These are phyloP conservation scores for Helicoverpa armigera DNA, from an alignment of 1,140 invertebrate species.

Conservation along the genomic window DNA sequence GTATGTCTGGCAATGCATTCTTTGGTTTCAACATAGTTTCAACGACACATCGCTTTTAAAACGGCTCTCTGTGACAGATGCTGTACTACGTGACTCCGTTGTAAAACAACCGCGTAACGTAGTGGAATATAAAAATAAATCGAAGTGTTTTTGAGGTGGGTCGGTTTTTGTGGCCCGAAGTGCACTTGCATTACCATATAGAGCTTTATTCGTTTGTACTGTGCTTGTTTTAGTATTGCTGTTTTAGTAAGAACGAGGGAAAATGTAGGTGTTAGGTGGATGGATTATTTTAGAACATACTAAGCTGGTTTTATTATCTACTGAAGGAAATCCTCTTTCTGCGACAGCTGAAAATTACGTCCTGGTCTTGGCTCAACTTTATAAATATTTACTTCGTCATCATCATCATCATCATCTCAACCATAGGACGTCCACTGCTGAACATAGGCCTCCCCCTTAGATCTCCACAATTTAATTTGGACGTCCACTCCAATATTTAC, in stretches of 20 bases:
- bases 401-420: no score
- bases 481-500: no score
- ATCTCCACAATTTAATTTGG: no score
- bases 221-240: conserved; percentile 21
- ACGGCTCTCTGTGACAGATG: conserved; percentile 68
- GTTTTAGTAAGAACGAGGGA: not conserved
- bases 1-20: conserved; percentile 53
- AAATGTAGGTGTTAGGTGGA: not conserved
- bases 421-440: no score
- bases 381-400: no score
- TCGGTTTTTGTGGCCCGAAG: conserved; percentile 41
- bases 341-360: no score
- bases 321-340: not conserved
- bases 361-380: no score
- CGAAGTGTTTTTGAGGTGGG: conserved; percentile 56
- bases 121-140: conserved; percentile 62
- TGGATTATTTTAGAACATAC: no score
- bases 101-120: conserved; percentile 61
- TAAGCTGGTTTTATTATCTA: not conserved
- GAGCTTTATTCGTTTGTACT: conserved; percentile 27
- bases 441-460: no score
- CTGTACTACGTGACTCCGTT: conserved; percentile 69
- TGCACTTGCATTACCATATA: conserved; percentile 46
- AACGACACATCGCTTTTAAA: conserved; percentile 65
- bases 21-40: conserved; percentile 63